Evolutionary conservation across 2,113 vertebrate genomes (phyloP).

Genomic region (Odocoileus hemionus): DNA sequence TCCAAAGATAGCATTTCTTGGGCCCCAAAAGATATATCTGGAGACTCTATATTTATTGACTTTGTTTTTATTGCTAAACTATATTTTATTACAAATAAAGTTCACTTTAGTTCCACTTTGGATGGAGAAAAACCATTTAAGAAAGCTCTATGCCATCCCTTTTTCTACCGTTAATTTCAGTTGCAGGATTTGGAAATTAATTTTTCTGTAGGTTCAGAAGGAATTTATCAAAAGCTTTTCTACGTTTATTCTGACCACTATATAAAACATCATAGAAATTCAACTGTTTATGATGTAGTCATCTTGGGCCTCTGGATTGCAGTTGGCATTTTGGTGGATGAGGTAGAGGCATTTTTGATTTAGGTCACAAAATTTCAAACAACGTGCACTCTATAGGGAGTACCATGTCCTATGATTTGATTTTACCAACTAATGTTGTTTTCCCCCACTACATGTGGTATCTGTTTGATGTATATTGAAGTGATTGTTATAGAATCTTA

Average conservation of each 20-base stretch:
- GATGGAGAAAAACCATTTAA: background rate
- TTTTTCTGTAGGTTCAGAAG: background rate
- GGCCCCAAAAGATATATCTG: constrained; percentile 34
- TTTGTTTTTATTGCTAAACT: constrained; percentile 48
- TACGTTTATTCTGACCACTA: background rate
- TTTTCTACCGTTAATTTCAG: background rate
- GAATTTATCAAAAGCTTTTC: background rate
- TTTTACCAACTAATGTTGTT: background rate
- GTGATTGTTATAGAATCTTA: background rate
- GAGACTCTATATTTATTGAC: constrained; percentile 18
- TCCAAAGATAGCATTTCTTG: constrained; percentile 59
- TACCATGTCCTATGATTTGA: background rate
- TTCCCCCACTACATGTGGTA: background rate
- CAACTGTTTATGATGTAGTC: background rate
- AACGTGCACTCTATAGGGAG: background rate
- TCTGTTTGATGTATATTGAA: background rate
- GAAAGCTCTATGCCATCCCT: background rate
- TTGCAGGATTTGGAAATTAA: background rate
- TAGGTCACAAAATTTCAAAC: background rate
- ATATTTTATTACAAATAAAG: constrained; percentile 44
- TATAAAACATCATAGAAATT: background rate
- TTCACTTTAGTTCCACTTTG: constrained; percentile 40
- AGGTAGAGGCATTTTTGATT: background rate
- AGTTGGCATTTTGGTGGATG: background rate
- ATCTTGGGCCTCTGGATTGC: background rate